Evolutionary conservation across 2,113 vertebrate genomes (phyloP).

Genomic region (Nothobranchius kuhntae): DNA sequence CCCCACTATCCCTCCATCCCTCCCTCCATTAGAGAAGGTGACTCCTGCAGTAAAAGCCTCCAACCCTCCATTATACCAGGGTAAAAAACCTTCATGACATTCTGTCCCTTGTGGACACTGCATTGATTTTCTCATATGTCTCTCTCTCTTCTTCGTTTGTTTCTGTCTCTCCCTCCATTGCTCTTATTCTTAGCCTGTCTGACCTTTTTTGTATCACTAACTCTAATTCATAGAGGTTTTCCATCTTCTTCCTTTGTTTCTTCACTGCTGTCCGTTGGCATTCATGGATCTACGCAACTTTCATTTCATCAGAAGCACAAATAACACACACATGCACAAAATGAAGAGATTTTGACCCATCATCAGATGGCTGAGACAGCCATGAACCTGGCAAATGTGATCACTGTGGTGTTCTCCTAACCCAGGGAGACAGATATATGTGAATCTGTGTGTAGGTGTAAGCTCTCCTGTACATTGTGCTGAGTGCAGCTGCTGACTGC

Average conservation of each 20-base stretch:
- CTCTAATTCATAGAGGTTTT: constrained; percentile 24
- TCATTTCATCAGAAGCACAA: constrained; percentile 31
- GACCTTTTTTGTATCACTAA: constrained; percentile 20
- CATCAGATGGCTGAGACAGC: constrained; percentile 63
- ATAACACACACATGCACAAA: constrained; percentile 8
- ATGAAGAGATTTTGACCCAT: constrained; percentile 20
- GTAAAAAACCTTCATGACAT: constrained; percentile 68
- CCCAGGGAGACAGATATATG: constrained; percentile 53
- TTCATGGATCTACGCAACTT: constrained; percentile 5
- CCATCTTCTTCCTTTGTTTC: constrained; percentile 13
- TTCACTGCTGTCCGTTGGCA: constrained; percentile 37
- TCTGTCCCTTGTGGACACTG: constrained; percentile 72
- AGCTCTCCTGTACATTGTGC: constrained; percentile 48
- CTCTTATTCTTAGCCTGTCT: constrained; percentile 7
- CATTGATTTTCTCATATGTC: constrained; percentile 71
- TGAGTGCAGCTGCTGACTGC: constrained; percentile 61
- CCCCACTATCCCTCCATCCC: constrained; percentile 23
- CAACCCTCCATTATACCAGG: constrained; percentile 64
- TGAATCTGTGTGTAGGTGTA: constrained; percentile 33
- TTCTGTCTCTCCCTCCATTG: constrained; percentile 17
- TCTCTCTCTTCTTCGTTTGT: constrained; percentile 25
- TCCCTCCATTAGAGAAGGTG: constrained; percentile 75
- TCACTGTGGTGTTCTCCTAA: constrained; percentile 48
- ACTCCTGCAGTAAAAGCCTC: constrained; percentile 73
- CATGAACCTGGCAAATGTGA: constrained; percentile 62